Percentiles rank a stretch among this genome's conserved stretches.
Conservation (phyloP, 2,113 vertebrate species). For the Orycteropus afer region DNA sequence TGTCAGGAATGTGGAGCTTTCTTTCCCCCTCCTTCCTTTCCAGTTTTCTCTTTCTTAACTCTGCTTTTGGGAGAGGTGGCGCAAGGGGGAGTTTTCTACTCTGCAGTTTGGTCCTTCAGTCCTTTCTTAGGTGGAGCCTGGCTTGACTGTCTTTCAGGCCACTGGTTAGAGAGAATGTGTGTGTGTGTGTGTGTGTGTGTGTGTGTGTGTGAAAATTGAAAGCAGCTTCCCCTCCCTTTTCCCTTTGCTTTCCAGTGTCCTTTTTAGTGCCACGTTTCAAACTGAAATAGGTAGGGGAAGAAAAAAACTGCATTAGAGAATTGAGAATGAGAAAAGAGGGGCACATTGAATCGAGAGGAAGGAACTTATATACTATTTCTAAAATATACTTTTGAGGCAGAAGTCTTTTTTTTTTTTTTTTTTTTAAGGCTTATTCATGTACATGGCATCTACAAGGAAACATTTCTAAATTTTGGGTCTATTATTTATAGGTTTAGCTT, state of each 20-base stretch:
- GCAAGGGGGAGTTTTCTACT: constrained; percentile 28
- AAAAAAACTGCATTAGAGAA: constrained; percentile 73
- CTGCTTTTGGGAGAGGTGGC: constrained; percentile 70
- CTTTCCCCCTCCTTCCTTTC: constrained; percentile 67
- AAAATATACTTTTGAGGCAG: constrained; percentile 47
- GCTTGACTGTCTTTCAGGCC: not conserved
- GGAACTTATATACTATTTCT: constrained; percentile 1
- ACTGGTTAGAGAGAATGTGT: not conserved
- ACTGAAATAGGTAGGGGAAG: constrained; percentile 76
- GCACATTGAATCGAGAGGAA: not conserved
- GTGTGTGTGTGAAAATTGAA: constrained; percentile 48
- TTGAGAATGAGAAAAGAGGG: constrained; percentile 32
- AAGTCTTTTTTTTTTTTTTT: constrained; percentile 4
- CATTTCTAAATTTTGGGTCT: constrained; percentile 34
- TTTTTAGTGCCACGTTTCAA: constrained; percentile 86
- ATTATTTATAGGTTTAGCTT: constrained; percentile 2
- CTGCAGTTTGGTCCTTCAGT: constrained; percentile 38
- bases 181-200: constrained; percentile 16
- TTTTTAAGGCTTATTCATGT: not conserved
- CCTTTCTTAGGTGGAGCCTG: constrained; percentile 40
- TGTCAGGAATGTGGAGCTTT: constrained; percentile 85
- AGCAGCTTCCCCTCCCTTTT: not conserved
- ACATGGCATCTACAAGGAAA: constrained; percentile 56
- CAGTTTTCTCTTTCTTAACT: constrained; percentile 74
- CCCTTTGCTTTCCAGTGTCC: constrained; percentile 64